These are phyloP conservation scores for Neomonachus schauinslandi DNA, from an alignment of 2,113 vertebrate genomes.

Conservation along the genomic window DNA sequence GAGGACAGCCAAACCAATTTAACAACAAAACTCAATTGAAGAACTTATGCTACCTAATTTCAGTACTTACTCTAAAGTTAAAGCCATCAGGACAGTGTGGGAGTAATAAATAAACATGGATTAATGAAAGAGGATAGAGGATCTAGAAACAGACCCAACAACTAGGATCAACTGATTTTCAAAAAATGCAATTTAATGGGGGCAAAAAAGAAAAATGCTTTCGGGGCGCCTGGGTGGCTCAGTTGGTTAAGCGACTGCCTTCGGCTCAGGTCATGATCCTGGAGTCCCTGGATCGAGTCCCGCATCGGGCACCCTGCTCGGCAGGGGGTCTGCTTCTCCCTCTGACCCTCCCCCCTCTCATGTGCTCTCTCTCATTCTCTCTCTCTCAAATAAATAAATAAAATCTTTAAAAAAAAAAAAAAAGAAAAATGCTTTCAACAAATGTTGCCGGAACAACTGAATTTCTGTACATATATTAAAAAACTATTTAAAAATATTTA, in stretches of 20 bases:
- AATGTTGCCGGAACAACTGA: not conserved
- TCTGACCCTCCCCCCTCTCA: too few relatives aligned
- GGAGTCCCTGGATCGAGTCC: too few relatives aligned
- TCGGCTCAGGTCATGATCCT: too few relatives aligned
- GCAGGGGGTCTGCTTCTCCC: too few relatives aligned
- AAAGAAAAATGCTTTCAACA: not conserved
- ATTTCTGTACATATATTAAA: not conserved
- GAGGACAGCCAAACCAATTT: not conserved
- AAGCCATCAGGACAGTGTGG: not conserved
- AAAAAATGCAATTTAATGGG: not conserved
- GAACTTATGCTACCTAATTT: not conserved
- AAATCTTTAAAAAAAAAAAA: not conserved
- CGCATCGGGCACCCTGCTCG: too few relatives aligned
- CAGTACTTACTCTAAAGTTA: not conserved
- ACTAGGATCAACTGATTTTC: not conserved
- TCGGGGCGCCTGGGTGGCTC: not conserved
- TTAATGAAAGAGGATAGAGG: not conserved
- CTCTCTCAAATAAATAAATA: too few relatives aligned
- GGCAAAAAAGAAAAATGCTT: not conserved
- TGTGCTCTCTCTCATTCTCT: too few relatives aligned
- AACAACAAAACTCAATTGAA: not conserved
- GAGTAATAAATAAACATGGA: not conserved
- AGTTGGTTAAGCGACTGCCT: too few relatives aligned
- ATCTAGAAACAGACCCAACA: not conserved
- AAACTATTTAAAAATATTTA: not conserved